Conservation (phyloP, 2,113 vertebrate genomes). For the Odocoileus virginianus region DNA sequence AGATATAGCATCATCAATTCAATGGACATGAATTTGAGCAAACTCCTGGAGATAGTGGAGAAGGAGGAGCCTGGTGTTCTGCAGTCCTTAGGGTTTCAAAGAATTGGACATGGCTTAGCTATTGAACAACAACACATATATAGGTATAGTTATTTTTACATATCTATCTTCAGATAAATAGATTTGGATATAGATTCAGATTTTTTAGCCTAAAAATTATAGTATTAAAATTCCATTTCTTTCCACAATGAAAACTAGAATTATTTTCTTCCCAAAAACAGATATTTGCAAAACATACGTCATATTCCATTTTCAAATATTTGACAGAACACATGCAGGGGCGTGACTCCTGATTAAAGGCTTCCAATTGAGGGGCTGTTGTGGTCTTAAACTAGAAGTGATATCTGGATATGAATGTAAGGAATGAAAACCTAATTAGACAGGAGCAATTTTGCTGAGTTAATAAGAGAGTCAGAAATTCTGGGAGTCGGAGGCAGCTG, state of each 20-base stretch:
- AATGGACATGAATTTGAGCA: not conserved
- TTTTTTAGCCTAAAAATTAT: not conserved
- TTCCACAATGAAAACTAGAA: not conserved
- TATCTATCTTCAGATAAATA: not conserved
- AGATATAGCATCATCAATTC: not conserved
- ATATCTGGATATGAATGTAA: not conserved
- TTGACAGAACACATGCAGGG: not conserved
- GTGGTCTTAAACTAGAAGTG: not conserved
- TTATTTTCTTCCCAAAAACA: not conserved
- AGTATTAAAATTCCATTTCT: not conserved
- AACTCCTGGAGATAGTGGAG: not conserved
- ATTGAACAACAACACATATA: not conserved
- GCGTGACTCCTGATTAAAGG: not conserved
- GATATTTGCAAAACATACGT: not conserved
- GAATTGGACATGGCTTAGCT: not conserved
- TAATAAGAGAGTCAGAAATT: not conserved
- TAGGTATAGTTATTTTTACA: not conserved
- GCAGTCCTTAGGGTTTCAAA: not conserved
- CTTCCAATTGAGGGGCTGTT: not conserved
- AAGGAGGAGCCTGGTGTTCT: not conserved
- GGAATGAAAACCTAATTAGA: not conserved
- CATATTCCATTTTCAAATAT: not conserved
- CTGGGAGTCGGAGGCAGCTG: not conserved
- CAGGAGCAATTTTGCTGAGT: not conserved
- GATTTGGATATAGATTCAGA: not conserved